Evolutionary conservation across 2,888 invertebrate species (phyloP).

Genomic region (Drosophila atripex): DNA sequence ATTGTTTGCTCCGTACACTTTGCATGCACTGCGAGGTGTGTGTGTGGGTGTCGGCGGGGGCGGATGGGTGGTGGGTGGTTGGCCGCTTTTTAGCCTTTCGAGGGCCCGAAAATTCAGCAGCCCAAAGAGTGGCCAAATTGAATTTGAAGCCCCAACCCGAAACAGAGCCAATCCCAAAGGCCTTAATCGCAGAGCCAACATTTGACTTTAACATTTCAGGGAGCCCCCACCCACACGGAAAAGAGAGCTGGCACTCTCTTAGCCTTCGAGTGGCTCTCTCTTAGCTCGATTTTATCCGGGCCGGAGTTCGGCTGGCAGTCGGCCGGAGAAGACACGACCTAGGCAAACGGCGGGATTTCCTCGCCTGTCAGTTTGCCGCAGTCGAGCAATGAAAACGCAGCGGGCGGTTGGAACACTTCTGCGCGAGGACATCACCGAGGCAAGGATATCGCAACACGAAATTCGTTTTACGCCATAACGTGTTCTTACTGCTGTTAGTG

Average conservation of each 20-base stretch:
- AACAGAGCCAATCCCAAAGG: conserved; percentile 42
- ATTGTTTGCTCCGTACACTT: conserved; percentile 57
- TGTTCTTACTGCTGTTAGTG: not conserved
- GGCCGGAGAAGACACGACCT: conserved; percentile 55
- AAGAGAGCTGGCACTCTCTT: conserved; percentile 20
- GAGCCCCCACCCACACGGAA: not conserved
- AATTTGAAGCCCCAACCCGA: conserved; percentile 59
- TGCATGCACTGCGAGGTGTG: conserved; percentile 52
- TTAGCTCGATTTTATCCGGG: conserved; percentile 28
- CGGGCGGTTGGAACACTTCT: conserved; percentile 49
- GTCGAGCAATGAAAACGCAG: conserved; percentile 68
- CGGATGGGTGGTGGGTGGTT: conserved; percentile 12
- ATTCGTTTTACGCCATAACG: not conserved
- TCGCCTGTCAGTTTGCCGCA: conserved; percentile 73
- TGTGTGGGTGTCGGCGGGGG: not conserved
- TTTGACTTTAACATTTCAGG: conserved; percentile 19
- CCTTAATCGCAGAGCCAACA: conserved; percentile 25
- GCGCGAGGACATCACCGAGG: conserved; percentile 23
- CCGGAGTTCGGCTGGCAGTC: conserved; percentile 38
- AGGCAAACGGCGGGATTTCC: conserved; percentile 46
- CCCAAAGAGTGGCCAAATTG: conserved; percentile 52
- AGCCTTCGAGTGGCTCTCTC: conserved; percentile 7
- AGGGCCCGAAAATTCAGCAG: conserved; percentile 38
- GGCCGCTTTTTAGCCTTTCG: conserved; percentile 5
- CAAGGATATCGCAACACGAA: conserved; percentile 21